Evolutionary conservation across 2,888 invertebrate species (phyloP).

Genomic region (Nomada goodeniana): DNA sequence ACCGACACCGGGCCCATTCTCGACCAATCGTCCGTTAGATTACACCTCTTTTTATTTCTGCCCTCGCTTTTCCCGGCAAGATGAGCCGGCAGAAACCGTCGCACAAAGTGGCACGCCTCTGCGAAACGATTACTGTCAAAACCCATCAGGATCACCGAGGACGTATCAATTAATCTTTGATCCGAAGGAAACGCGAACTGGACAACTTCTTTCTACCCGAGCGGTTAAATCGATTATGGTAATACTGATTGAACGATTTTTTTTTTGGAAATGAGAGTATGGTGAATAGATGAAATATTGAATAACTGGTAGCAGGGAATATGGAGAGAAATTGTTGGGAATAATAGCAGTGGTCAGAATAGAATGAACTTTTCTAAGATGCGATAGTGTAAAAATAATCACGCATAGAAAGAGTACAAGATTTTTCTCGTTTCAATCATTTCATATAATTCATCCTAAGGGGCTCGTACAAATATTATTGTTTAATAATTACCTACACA

Average conservation of each 20-base stretch:
- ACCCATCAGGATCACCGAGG: conserved; percentile 10
- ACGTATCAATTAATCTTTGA: conserved; percentile 27
- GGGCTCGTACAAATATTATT: too few relatives aligned
- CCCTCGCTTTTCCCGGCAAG: conserved; percentile 32
- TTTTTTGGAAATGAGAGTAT: background rate
- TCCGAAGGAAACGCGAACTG: background rate
- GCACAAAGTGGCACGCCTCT: conserved; percentile 23
- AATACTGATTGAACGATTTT: conserved; percentile 5
- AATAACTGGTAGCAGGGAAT: background rate
- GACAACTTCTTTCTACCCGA: conserved; percentile 1
- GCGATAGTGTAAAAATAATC: too few relatives aligned
- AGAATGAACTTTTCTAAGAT: too few relatives aligned
- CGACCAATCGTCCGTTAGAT: conserved; percentile 67
- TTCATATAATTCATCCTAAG: too few relatives aligned
- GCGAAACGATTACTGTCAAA: conserved; percentile 29
- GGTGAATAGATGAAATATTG: background rate
- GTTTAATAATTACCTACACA: too few relatives aligned
- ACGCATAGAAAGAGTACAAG: too few relatives aligned
- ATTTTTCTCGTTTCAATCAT: too few relatives aligned
- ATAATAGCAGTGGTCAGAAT: too few relatives aligned
- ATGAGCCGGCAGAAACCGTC: conserved; percentile 30
- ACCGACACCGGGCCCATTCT: conserved; percentile 74
- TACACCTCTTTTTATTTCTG: conserved; percentile 49
- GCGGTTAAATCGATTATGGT: background rate
- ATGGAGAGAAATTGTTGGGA: too few relatives aligned